phyloP scores from a whole-genome alignment of 2,888 invertebrate species.

The Ophion ellenae region DNA sequence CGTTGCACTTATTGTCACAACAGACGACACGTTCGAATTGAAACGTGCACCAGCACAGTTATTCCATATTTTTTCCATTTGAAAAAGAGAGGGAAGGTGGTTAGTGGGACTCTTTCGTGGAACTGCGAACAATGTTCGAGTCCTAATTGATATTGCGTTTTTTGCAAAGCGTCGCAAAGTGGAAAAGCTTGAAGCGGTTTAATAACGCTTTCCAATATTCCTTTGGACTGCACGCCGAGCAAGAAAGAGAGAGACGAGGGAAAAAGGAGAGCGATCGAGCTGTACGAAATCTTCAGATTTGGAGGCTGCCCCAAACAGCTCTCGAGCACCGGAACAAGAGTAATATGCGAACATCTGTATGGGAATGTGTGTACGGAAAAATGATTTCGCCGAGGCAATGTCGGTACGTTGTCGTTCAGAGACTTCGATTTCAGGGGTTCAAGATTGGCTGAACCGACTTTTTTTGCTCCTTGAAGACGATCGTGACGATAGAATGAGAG shows the following conservation, averaged over 20 bases:
- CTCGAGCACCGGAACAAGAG: slow-evolving; percentile 11
- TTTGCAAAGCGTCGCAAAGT: background rate
- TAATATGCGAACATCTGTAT: slow-evolving; percentile 33
- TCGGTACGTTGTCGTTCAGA: slow-evolving; percentile 51
- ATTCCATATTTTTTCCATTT: background rate
- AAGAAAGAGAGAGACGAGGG: background rate
- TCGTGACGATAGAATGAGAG: slow-evolving; percentile 7
- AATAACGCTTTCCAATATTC: no score
- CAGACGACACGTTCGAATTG: background rate
- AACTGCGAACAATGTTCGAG: background rate
- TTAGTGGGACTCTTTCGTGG: background rate
- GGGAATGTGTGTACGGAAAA: slow-evolving; percentile 42
- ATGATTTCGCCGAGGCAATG: slow-evolving; percentile 61
- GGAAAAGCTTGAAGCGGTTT: background rate
- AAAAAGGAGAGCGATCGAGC: background rate
- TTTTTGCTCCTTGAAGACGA: slow-evolving; percentile 31
- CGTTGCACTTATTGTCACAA: background rate
- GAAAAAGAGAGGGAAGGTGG: background rate
- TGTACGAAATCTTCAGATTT: slow-evolving; percentile 27
- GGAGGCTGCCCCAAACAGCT: slow-evolving; percentile 3
- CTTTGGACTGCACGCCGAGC: background rate
- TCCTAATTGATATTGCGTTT: background rate
- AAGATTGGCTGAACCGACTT: slow-evolving; percentile 58
- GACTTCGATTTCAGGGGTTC: slow-evolving; percentile 57
- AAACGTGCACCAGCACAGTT: background rate